Base-by-base conservation (phyloP, 2,888 invertebrate genomes). In the Biston stratarius region DNA sequence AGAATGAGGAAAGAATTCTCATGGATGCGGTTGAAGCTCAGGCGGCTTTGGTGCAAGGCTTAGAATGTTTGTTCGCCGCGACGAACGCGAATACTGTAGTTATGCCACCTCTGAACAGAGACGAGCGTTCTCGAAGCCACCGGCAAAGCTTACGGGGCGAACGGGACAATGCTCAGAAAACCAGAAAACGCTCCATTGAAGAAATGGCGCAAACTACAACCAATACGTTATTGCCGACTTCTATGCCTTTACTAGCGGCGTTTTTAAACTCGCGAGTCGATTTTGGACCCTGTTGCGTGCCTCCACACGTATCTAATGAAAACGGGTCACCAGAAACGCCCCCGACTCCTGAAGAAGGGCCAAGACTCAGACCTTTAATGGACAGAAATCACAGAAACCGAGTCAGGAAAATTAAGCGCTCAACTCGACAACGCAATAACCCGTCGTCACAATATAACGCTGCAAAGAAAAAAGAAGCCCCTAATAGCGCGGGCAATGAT, bases 201-300 rank as follows among this genome's bases (percentile, higher is more conserved):
- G 95, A 82, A 94, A 95, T 88, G 87, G 96, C 86, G 89, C 96
- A 79, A 95, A 96, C 91, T 84, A 95, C 91, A 87, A 96, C 93
- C 70, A 96, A 96, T 80, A 96, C 96, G 1, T 86, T 96, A 36
- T 88, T 96, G 56, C 95, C 96, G 0, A 95, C 95, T 34, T 94
- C 95, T 0, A 95, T 95, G 85, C 95, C 95, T 11, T 85, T 96
- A 53, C 80, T 96, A 49, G 96, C 96, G 5, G 95, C 96, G 3
- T 95, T 96, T 79, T 87, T 96, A 5, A 95, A 95, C 74, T 94
- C 95, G 0, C 91, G 95, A 59, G 91, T 95, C 40, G 96, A 96
- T 64, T 92, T 94, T 71, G 91, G 94, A 14, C 92, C 83, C 67
- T 94, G 89, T 48, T 93, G 92, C 74, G 79, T 90, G 44, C 87